These are phyloP conservation scores for Hetaerina americana DNA, from an alignment of 1,140 invertebrate genomes.

Conservation along the genomic window DNA sequence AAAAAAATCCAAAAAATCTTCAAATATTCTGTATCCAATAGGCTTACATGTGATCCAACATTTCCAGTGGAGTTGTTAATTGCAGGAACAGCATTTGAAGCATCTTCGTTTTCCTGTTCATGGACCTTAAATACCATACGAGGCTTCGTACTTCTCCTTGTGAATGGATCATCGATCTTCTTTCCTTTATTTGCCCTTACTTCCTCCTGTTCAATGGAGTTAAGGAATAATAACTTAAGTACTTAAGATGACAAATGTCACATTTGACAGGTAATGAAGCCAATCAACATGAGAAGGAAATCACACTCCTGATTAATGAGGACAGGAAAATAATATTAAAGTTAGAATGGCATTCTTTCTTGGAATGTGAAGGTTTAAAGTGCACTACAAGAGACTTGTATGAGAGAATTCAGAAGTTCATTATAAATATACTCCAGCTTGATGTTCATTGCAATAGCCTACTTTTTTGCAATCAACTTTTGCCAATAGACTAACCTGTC, in stretches of 20 bases:
- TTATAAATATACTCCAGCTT: too few relatives aligned
- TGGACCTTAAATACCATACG: conserved; percentile 62
- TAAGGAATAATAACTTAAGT: conserved; percentile 2
- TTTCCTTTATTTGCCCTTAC: conserved; percentile 65
- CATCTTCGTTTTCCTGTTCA: neutral
- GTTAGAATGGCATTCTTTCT: too few relatives aligned
- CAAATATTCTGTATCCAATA: neutral
- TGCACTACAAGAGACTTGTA: too few relatives aligned
- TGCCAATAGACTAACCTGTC: too few relatives aligned
- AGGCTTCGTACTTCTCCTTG: conserved; percentile 79
- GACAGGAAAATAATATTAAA: too few relatives aligned
- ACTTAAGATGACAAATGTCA: neutral
- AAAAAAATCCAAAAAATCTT: neutral
- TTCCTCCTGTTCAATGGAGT: conserved; percentile 37
- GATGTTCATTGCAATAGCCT: too few relatives aligned
- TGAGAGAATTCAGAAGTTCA: too few relatives aligned
- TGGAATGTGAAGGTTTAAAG: too few relatives aligned
- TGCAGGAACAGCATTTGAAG: neutral
- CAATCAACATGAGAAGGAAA: too few relatives aligned
- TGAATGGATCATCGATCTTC: conserved; percentile 83
- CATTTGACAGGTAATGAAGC: too few relatives aligned
- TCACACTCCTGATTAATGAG: too few relatives aligned
- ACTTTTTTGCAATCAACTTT: too few relatives aligned
- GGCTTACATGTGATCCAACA: neutral
- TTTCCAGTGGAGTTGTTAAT: neutral